Percentiles rank a stretch among this genome's conserved stretches.
Evolutionary conservation across 2,113 vertebrate species (phyloP).

Genomic region (Macrotus californicus): DNA sequence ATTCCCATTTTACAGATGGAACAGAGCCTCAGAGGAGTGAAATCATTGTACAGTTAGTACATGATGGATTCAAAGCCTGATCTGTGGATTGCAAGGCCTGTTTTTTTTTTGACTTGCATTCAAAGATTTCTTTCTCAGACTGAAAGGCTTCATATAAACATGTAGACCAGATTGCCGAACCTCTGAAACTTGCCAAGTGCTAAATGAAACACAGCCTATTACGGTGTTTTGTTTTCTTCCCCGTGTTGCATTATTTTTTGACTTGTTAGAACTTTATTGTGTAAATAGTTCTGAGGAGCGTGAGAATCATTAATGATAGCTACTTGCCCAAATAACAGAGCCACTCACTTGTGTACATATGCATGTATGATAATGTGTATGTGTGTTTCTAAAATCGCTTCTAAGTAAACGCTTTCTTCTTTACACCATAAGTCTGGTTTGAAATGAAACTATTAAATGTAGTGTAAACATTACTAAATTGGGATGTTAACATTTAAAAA

Average conservation of each 20-base stretch:
- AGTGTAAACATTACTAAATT: slow-evolving; percentile 74
- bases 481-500: slow-evolving; percentile 79
- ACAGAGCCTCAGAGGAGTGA: neutral
- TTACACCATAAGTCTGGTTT: slow-evolving; percentile 58
- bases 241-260: neutral
- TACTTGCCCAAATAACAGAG: slow-evolving; percentile 25
- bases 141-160: neutral
- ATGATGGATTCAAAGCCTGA: neutral
- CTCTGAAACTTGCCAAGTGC: neutral
- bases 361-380: rapidly evolving
- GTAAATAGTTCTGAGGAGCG: slow-evolving; percentile 16
- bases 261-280: slow-evolving; percentile 17
- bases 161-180: neutral
- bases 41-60: neutral
- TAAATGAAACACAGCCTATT: neutral
- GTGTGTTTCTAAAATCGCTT: neutral
- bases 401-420: slow-evolving; percentile 23
- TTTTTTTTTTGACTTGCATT: neutral
- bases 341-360: neutral
- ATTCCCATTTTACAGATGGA: neutral
- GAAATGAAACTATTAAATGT: slow-evolving; percentile 71
- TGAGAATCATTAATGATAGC: neutral
- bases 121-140: neutral
- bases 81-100: neutral
- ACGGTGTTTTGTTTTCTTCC: neutral